phyloP scores from a whole-genome alignment of 2,113 vertebrate genomes.

The Caranx ignobilis region DNA sequence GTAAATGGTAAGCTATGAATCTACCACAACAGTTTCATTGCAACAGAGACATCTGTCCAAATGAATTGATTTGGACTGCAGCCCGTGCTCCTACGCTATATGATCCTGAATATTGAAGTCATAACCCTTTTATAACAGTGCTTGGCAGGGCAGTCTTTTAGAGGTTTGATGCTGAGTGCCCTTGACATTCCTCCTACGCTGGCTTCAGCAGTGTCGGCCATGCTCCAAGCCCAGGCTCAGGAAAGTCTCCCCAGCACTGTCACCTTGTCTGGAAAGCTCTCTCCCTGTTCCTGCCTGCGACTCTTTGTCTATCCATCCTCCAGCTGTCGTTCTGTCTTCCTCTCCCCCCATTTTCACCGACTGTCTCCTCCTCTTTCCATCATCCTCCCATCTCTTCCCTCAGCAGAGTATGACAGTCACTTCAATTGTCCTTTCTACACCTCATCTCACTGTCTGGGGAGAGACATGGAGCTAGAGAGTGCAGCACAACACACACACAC shows the following conservation, averaged over 20 bases:
- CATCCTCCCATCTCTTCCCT: conserved; percentile 50
- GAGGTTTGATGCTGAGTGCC: conserved; percentile 69
- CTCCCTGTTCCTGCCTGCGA: conserved; percentile 19
- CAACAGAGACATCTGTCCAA: conserved; percentile 70
- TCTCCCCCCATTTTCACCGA: conserved; percentile 47
- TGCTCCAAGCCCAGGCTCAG: conserved; percentile 30
- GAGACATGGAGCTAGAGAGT: conserved; percentile 13
- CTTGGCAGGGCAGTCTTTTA: conserved; percentile 64
- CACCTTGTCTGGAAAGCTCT: conserved; percentile 50
- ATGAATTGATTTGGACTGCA: conserved; percentile 69
- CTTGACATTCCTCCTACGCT: conserved; percentile 65
- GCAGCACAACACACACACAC: background rate
- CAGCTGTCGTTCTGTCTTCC: conserved; percentile 39
- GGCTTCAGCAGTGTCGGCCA: conserved; percentile 24
- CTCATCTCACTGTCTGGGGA: conserved; percentile 41
- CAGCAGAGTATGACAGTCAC: conserved; percentile 59
- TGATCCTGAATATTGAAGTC: conserved; percentile 74
- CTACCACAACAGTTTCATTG: conserved; percentile 55
- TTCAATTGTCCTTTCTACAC: conserved; percentile 63
- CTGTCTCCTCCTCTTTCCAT: conserved; percentile 58
- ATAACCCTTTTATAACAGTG: conserved; percentile 64
- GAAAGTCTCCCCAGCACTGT: conserved; percentile 55
- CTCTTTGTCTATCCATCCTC: conserved; percentile 47
- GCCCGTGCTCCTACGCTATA: conserved; percentile 51
- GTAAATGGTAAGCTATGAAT: conserved; percentile 63